Base-by-base conservation (phyloP, 2,888 invertebrate genomes). In the Oscheius sp. region DNA sequence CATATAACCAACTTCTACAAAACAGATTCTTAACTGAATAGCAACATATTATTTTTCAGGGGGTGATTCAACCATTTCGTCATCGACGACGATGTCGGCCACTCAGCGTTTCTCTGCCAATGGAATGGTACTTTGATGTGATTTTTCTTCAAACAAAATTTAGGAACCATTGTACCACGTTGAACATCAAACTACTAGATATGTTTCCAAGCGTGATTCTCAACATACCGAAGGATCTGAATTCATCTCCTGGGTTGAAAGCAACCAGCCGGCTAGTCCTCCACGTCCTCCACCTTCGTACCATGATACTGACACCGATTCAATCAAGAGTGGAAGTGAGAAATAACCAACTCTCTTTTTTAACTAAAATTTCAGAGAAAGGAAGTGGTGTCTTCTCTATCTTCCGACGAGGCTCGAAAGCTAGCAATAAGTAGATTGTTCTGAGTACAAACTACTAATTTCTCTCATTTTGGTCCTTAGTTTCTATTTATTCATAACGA, bases 181-280 rank as follows among this genome's bases (percentile, higher is more conserved):
- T 31, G 76, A 76, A 58, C 74, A 74, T 53, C 63, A 69, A 12
- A 74, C 76, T 3, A 65, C 68, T n/a, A 39, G 42, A 5, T 76
- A 72, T 45, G 68, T 69, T 29, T 66, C 71, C 34, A 39, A 65
- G 20, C 66, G 71, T 15, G 48, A 61, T 29, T 39, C 48, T 20
- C 53, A 34, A 33, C 64, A 61, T 12, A 53, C 65, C 23, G 70
- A 65, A 37, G 73, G 53, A 17, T 42, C 70, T 23, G 79, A 79
- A 31, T 79, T 76, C 64, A 74, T 79, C 33, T 69, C 72, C 0
- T 79, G 79, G 79, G 76, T 79, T 0, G 76, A 79, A 48, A 75
- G 53, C 17, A 74, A 76, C 52, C 65, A 65, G 42, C 39, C 37
- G 6, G 39, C 37, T 3, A 39, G 42, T 31, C 42, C 42, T 42